Percentiles rank a stretch among this genome's conserved stretches.
phyloP scores from a whole-genome alignment of 2,113 vertebrate species.

The Zapornia atra region DNA sequence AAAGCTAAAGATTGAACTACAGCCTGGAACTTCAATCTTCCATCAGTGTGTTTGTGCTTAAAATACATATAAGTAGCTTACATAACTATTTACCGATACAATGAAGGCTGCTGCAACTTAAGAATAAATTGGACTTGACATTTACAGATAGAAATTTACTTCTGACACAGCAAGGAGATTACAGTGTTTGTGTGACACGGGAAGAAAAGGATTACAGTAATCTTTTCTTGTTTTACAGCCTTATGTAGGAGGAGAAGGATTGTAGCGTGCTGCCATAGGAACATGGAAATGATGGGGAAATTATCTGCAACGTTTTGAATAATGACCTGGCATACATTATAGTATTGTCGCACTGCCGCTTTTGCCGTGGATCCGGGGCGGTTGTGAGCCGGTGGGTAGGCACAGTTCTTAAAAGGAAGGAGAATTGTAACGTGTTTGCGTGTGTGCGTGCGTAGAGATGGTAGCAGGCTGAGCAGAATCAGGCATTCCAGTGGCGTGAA shows the following conservation, averaged over 20 bases:
- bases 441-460: neutral
- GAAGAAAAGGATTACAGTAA: conserved; percentile 46
- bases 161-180: conserved; percentile 36
- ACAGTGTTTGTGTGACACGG: neutral
- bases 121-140: neutral
- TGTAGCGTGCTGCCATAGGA: conserved; percentile 4
- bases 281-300: conserved; percentile 6
- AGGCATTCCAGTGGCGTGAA: neutral
- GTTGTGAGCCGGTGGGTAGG: neutral
- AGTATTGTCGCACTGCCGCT: neutral
- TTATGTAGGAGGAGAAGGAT: conserved; percentile 32
- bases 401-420: neutral
- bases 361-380: neutral
- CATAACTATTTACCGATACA: neutral
- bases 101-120: neutral
- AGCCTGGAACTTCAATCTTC: neutral
- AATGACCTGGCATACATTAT: neutral
- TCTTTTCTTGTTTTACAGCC: conserved; percentile 41
- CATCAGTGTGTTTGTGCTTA: neutral
- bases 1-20: neutral
- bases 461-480: neutral
- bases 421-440: neutral
- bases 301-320: conserved; percentile 3
- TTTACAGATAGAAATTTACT: conserved; percentile 16
- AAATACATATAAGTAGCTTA: neutral